Conservation (phyloP, 1,140 invertebrate species). For the Kradibia gibbosae region DNA sequence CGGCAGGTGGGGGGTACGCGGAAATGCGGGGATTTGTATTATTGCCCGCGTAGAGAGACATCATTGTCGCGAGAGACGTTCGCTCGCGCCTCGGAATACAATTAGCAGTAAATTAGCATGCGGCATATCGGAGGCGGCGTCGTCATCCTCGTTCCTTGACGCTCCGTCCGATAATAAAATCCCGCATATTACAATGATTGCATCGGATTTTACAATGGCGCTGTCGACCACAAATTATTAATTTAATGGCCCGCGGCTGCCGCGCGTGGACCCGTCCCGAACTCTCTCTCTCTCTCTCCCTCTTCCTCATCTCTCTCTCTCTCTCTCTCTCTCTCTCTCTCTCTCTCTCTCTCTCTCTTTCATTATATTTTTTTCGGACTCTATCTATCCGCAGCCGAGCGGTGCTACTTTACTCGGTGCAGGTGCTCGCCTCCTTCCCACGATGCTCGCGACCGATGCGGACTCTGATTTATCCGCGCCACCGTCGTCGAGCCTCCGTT, state of each 20-base stretch:
- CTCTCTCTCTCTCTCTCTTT: background rate
- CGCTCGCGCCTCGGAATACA: slow-evolving; percentile 63
- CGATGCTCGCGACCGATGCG: background rate
- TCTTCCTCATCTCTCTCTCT: background rate
- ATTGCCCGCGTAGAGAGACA: slow-evolving; percentile 60
- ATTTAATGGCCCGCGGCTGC: slow-evolving; percentile 67
- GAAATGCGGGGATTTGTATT: slow-evolving; percentile 52
- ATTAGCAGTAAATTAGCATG: slow-evolving; percentile 75
- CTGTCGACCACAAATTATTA: slow-evolving; percentile 73
- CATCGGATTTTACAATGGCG: slow-evolving; percentile 72
- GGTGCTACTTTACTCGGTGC: background rate
- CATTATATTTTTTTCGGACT: slow-evolving; percentile 8
- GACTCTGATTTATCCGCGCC: slow-evolving; percentile 10
- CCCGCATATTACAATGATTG: slow-evolving; percentile 72
- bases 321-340: background rate
- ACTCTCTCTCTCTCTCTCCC: background rate
- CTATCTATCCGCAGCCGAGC: background rate
- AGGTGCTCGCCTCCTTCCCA: slow-evolving; percentile 24
- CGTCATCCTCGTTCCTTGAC: background rate
- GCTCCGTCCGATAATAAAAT: slow-evolving; percentile 69
- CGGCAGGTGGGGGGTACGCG: background rate
- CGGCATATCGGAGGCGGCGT: slow-evolving; percentile 59
- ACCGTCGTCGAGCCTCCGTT: background rate
- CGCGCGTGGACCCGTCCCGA: background rate
- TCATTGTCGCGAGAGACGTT: slow-evolving; percentile 66